Conservation (phyloP, 2,797 vertebrate genomes). For the Sarcoramphus papa region DNA sequence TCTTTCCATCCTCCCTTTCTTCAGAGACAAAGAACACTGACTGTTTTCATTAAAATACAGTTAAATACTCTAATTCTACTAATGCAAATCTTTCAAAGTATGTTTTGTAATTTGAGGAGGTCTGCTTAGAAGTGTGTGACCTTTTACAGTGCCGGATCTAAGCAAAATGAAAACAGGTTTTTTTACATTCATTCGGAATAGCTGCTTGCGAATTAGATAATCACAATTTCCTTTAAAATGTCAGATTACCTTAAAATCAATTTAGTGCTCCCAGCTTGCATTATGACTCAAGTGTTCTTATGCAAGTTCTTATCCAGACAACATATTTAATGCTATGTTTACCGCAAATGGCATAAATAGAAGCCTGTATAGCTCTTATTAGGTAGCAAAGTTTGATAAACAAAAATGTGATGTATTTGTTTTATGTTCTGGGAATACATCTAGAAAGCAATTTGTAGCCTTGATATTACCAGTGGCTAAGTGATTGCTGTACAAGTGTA, state of each 20-base stretch:
- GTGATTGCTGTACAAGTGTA: neutral
- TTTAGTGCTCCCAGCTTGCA: conserved; percentile 10
- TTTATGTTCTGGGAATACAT: conserved; percentile 26
- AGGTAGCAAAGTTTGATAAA: conserved; percentile 27
- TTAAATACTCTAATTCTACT: neutral
- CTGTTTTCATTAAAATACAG: neutral
- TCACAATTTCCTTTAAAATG: conserved; percentile 59
- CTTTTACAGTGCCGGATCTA: conserved; percentile 1
- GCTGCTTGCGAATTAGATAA: conserved; percentile 39
- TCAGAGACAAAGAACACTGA: neutral
- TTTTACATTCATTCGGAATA: neutral
- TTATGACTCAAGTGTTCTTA: conserved; percentile 16
- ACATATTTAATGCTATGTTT: conserved; percentile 31
- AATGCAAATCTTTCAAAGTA: neutral
- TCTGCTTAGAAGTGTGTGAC: conserved; percentile 6
- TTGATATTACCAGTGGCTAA: neutral
- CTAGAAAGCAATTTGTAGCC: conserved; percentile 16
- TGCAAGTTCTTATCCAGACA: conserved; percentile 16
- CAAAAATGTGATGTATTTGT: conserved; percentile 16
- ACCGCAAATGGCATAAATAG: conserved; percentile 15
- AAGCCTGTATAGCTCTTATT: neutral
- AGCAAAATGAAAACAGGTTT: conserved; percentile 38
- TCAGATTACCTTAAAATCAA: conserved; percentile 58
- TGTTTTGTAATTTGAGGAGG: neutral
- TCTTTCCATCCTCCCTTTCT: neutral